These are phyloP conservation scores for Hirtodrosophila trivittata DNA, from an alignment of 2,888 invertebrate species.

Conservation along the genomic window DNA sequence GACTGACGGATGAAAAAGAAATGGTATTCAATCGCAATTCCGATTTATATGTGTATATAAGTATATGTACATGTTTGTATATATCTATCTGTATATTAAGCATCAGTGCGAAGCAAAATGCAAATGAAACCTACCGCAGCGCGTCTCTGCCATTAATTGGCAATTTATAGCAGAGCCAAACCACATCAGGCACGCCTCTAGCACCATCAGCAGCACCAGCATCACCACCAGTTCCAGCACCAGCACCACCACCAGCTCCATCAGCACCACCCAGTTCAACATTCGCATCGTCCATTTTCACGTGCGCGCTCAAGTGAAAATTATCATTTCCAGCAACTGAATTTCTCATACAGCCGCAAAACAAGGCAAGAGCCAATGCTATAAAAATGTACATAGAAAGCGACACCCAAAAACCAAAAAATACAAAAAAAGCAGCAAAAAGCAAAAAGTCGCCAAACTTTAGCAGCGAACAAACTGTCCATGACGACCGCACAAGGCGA, in stretches of 20 bases:
- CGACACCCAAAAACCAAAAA: constrained; percentile 38
- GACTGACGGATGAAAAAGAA: constrained; percentile 17
- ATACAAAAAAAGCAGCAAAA: constrained; percentile 22
- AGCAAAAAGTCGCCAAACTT: constrained; percentile 66
- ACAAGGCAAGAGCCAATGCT: constrained; percentile 61
- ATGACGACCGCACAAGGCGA: constrained; percentile 60
- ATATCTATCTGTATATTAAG: constrained; percentile 20
- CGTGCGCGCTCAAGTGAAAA: constrained; percentile 76
- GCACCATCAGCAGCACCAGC: constrained; percentile 6
- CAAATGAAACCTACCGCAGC: constrained; percentile 62
- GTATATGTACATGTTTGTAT: constrained; percentile 2
- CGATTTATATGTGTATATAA: constrained; percentile 24
- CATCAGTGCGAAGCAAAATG: constrained; percentile 54
- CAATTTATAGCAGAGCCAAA: constrained; percentile 68
- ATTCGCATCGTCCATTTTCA: constrained; percentile 45
- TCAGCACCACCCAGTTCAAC: constrained; percentile 1
- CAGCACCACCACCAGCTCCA: constrained; percentile 1
- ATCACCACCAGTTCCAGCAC: constrained; percentile 3
- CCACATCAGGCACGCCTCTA: constrained; percentile 38
- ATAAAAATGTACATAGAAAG: constrained; percentile 67
- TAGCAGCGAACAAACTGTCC: constrained; percentile 63
- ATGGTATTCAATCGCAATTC: constrained; percentile 35
- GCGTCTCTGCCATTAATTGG: constrained; percentile 69
- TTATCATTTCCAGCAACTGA: constrained; percentile 77
- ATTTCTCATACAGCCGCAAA: constrained; percentile 53